Conservation (phyloP, 92 coral and sea anemone genomes). For the Umimayanthus kanabou region DNA sequence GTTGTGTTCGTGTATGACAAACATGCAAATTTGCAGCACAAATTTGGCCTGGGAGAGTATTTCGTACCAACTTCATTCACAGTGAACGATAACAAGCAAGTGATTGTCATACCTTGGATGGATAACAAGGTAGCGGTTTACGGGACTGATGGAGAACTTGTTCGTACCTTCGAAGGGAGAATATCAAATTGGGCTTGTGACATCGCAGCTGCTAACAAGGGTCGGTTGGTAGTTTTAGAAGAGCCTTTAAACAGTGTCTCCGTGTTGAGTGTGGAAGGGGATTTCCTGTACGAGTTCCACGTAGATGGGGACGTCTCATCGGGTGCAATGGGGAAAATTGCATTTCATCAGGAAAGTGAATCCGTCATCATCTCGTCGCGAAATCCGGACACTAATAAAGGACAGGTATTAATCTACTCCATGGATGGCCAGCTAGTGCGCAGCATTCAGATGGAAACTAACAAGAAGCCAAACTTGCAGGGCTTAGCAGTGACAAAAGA, state of each 20-base stretch:
- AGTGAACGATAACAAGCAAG: conserved; percentile 14
- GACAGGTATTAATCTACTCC: conserved; percentile 28
- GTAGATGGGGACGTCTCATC: not conserved
- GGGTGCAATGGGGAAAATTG: not conserved
- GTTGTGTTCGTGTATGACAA: not conserved
- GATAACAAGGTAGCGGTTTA: not conserved
- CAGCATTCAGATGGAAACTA: not conserved
- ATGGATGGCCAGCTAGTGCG: conserved; percentile 37
- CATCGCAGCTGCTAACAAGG: conserved; percentile 23
- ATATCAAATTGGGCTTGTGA: not conserved
- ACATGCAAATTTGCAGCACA: conserved; percentile 21
- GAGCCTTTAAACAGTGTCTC: not conserved
- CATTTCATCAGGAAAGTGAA: conserved; percentile 33
- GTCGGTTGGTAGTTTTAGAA: conserved; percentile 9
- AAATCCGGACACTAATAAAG: not conserved
- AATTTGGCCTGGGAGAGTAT: not conserved
- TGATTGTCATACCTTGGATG: not conserved
- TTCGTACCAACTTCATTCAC: not conserved
- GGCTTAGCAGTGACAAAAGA: conserved; percentile 24
- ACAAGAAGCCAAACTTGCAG: too few relatives aligned
- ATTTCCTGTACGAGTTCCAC: not conserved
- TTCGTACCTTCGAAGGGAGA: not conserved
- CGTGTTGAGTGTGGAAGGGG: conserved; percentile 26
- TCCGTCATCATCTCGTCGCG: conserved; percentile 31
- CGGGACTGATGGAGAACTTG: not conserved